These are phyloP conservation scores for Oryzias melastigma DNA, from an alignment of 2,113 vertebrate species.

Conservation along the genomic window DNA sequence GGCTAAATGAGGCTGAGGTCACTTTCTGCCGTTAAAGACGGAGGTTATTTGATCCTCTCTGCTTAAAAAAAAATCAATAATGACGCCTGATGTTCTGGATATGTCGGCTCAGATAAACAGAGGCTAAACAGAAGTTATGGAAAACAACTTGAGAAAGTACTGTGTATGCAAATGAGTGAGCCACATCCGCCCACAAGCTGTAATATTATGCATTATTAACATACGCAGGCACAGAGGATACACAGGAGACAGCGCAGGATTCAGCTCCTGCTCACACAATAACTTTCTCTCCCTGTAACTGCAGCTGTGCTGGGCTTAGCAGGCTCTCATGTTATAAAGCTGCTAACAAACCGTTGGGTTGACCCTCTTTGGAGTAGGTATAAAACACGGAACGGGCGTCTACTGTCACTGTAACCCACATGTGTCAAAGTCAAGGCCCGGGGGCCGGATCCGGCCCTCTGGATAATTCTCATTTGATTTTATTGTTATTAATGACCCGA, in stretches of 20 bases:
- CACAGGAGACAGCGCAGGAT: constrained; percentile 21
- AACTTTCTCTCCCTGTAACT: constrained; percentile 16
- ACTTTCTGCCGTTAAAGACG: constrained; percentile 31
- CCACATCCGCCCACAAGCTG: constrained; percentile 45
- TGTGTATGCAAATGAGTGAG: constrained; percentile 44
- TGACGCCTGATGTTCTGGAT: constrained; percentile 10
- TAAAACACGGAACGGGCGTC: no score
- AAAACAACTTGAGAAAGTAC: constrained; percentile 39
- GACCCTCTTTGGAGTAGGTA: no score
- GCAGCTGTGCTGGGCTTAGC: constrained; percentile 4
- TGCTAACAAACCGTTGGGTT: no score
- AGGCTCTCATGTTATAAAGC: no score
- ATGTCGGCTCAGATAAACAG: constrained; percentile 28
- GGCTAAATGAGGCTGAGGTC: constrained; percentile 50
- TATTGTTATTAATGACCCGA: no score
- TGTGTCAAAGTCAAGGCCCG: no score
- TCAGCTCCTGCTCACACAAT: constrained; percentile 3
- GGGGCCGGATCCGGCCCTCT: no score
- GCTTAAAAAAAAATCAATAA: constrained; percentile 19
- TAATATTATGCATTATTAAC: constrained; percentile 55
- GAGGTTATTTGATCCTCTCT: constrained; percentile 33
- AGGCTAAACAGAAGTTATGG: constrained; percentile 36
- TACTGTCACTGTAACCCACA: no score
- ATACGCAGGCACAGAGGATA: constrained; percentile 32
- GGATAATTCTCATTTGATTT: no score